Evolutionary conservation across 2,113 vertebrate genomes (phyloP).

Genomic region (Equus quagga): DNA sequence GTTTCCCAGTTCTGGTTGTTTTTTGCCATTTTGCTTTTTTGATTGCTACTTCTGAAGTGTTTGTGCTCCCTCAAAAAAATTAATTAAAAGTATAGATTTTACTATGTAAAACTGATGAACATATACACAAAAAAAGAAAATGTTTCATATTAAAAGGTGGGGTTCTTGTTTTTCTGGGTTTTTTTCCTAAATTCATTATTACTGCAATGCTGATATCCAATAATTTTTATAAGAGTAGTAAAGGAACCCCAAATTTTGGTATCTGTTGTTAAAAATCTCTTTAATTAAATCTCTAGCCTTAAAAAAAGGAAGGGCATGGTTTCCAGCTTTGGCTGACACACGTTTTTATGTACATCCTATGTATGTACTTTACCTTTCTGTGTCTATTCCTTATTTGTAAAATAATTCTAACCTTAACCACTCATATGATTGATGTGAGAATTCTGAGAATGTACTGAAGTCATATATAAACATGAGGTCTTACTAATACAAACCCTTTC

Average conservation of each 20-base stretch:
- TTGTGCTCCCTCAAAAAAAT: neutral
- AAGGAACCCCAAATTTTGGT: neutral
- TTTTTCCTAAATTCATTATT: neutral
- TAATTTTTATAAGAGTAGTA: neutral
- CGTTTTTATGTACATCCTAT: neutral
- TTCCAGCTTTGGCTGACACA: neutral
- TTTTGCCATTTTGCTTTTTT: neutral
- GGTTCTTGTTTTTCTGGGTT: neutral
- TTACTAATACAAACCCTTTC: conserved; percentile 88
- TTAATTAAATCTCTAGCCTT: neutral
- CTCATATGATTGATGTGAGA: neutral
- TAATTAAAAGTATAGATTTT: neutral
- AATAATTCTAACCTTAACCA: neutral
- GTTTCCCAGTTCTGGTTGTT: neutral
- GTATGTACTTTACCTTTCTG: neutral
- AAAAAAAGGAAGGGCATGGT: neutral
- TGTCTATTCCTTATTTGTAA: neutral
- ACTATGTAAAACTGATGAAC: neutral
- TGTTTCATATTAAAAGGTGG: neutral
- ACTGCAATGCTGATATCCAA: neutral
- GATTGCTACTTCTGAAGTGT: neutral
- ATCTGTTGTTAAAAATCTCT: neutral
- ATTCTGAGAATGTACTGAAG: neutral
- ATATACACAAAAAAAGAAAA: neutral
- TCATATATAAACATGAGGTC: neutral